phyloP scores from a whole-genome alignment of 1,140 invertebrate genomes.

The Drosophila parabipectinata region DNA sequence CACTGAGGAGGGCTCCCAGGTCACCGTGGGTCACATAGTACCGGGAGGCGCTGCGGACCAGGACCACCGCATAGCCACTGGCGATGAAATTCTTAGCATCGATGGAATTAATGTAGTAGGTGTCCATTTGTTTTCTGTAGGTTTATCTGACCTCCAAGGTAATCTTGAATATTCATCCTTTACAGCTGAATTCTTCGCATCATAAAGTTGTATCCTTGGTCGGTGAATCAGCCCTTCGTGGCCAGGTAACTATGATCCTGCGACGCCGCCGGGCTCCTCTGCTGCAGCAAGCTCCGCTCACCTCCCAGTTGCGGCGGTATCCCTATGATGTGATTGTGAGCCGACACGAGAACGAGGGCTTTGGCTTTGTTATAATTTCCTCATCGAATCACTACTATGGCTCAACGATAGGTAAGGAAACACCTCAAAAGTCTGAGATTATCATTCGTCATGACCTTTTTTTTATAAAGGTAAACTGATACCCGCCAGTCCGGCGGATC shows the following conservation, averaged over 20 bases:
- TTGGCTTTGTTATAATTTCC: constrained; percentile 99
- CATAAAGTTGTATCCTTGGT: constrained; percentile 95
- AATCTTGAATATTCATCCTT: background rate
- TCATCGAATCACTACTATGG: constrained; percentile 91
- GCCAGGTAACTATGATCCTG: constrained; percentile 90
- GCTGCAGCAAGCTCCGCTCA: constrained; percentile 50
- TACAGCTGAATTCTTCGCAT: constrained; percentile 91
- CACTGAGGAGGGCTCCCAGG: constrained; percentile 98
- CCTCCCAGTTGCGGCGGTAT: constrained; percentile 83
- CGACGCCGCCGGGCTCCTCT: constrained; percentile 85
- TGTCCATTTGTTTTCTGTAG: too few relatives aligned
- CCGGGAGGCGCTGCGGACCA: constrained; percentile 95
- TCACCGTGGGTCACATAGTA: constrained; percentile 97
- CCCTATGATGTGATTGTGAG: constrained; percentile 95
- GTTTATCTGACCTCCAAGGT: background rate
- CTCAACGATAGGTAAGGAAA: constrained; percentile 93
- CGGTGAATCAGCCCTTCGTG: constrained; percentile 90
- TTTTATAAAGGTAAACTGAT: constrained; percentile 91
- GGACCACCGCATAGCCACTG: constrained; percentile 92
- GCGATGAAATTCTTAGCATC: constrained; percentile 95
- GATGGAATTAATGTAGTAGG: constrained; percentile 90
- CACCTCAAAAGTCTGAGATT: too few relatives aligned
- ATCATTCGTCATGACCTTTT: background rate
- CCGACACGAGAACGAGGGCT: constrained; percentile 96
- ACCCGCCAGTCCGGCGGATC: constrained; percentile 96